Evolutionary conservation across 2,113 vertebrate genomes (phyloP).

Genomic region (Chaetorhynchus papuensis): DNA sequence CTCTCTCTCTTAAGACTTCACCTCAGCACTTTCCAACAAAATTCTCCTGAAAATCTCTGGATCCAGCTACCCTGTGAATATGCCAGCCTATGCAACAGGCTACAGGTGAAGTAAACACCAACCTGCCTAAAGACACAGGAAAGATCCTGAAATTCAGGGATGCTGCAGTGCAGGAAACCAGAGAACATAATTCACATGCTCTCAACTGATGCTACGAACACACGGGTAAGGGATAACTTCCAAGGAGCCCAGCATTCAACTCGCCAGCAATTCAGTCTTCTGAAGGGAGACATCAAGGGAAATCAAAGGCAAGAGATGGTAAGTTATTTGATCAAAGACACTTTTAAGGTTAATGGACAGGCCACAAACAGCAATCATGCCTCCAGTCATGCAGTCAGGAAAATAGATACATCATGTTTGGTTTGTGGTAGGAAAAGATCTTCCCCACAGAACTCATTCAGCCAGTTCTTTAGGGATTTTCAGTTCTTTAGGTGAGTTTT

Average conservation of each 20-base stretch:
- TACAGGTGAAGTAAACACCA: neutral
- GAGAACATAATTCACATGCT: neutral
- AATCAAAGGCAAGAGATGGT: conserved; percentile 18
- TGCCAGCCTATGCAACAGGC: neutral
- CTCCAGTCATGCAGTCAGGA: neutral
- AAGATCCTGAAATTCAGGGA: neutral
- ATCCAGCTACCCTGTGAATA: neutral
- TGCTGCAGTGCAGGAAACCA: neutral
- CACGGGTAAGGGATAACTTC: neutral
- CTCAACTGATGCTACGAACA: neutral
- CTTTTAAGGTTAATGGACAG: conserved; percentile 25
- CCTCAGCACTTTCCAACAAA: neutral
- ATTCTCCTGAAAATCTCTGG: neutral
- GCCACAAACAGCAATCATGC: neutral
- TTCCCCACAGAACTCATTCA: neutral
- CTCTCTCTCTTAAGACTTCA: neutral
- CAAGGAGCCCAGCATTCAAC: neutral
- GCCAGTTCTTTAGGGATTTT: neutral
- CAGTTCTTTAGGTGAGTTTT: neutral
- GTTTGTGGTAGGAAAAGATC: neutral
- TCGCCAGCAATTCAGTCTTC: neutral
- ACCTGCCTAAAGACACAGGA: neutral
- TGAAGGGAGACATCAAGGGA: conserved; percentile 3
- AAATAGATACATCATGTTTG: neutral
- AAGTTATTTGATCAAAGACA: conserved; percentile 11